Base-by-base conservation (phyloP, 2,888 invertebrate genomes). In the Hirtodrosophila confusa region DNA sequence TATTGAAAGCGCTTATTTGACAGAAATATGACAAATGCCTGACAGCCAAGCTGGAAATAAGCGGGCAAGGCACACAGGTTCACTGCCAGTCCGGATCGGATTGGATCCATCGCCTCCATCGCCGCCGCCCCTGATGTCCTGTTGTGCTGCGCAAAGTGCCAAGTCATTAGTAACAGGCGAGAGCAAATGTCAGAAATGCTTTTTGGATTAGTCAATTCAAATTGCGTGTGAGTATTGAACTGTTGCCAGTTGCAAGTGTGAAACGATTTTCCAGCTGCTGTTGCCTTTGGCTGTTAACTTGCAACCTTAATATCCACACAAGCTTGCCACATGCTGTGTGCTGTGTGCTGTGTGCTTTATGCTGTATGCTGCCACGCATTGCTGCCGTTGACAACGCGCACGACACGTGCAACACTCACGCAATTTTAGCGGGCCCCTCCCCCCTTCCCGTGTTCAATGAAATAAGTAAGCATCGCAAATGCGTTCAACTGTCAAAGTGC, bases 21-120 rank as follows among this genome's bases (percentile, higher is more conserved):
- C 88, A 86, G 86, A 78, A 84, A 86, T 86, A 88, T 86, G 86
- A 86, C 86, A 86, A 86, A 86, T 86, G 88, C 78, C 76, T 88
- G 88, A 86, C 88, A 88, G 82, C 72, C 69, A 72, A 85, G 82
- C 77, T 77, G 76, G 56, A 77, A 77, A 74, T 77, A 77, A 77
- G 17, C 17, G 17, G 17, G 78, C 57, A 44, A 11, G 23, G 51
- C 51, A 44, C 55, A 62, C 80, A 79, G 80, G 78, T 75, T 80
- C 5, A 1, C 17, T 17, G 75, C 51, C 58, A 48, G 62, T 51
- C 53, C 62, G 49, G 23, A 39, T 10, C 39, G 33, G 33, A 48
- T 43, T 50, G 36, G 45, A 43, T 55, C 44, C 60, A 33, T 31
- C 36, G 41, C 12, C 37, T 17, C 45, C 17, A 17, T 37, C 7